A percentile compares a stretch with the other conserved stretches of the same genome.
Evolutionary conservation across 2,797 vertebrate genomes (phyloP).

Genomic region (Synaphobranchus kaupii): DNA sequence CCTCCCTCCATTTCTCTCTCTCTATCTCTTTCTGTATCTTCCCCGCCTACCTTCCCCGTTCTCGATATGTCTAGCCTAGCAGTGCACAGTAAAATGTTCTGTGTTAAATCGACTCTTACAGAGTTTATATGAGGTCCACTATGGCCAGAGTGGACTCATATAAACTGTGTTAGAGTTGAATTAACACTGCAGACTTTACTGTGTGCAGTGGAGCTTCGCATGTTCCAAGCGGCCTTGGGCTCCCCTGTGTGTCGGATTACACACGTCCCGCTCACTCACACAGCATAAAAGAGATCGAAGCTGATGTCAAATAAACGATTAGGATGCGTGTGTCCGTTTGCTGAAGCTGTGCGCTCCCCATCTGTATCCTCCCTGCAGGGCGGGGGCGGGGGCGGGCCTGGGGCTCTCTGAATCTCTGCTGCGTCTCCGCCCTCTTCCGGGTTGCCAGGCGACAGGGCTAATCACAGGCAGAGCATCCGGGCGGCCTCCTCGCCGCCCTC

Average conservation of each 20-base stretch:
- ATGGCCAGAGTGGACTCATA: too few relatives aligned
- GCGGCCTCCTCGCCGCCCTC: conserved; percentile 71
- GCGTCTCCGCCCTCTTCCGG: conserved; percentile 11
- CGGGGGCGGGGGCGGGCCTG: conserved; percentile 6
- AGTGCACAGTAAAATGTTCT: too few relatives aligned
- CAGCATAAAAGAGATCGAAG: conserved; percentile 12
- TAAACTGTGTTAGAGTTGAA: too few relatives aligned
- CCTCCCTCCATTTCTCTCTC: conserved; percentile 7
- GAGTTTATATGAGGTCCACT: too few relatives aligned
- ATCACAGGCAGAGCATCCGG: conserved; percentile 87
- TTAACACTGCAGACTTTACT: too few relatives aligned
- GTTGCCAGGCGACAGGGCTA: background rate
- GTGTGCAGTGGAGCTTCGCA: background rate
- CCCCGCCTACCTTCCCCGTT: background rate
- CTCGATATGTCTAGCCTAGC: background rate
- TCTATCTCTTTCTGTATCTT: background rate
- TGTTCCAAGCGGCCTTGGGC: background rate
- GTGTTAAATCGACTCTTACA: too few relatives aligned
- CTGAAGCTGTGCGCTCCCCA: conserved; percentile 40
- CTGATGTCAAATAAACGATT: conserved; percentile 9
- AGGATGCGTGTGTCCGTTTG: background rate
- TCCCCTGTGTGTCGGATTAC: background rate
- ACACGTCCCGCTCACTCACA: background rate
- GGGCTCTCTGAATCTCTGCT: background rate
- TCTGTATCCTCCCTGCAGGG: background rate